These are phyloP conservation scores for Rhynchophorus ferrugineus DNA, from an alignment of 1,140 invertebrate genomes.

Conservation along the genomic window DNA sequence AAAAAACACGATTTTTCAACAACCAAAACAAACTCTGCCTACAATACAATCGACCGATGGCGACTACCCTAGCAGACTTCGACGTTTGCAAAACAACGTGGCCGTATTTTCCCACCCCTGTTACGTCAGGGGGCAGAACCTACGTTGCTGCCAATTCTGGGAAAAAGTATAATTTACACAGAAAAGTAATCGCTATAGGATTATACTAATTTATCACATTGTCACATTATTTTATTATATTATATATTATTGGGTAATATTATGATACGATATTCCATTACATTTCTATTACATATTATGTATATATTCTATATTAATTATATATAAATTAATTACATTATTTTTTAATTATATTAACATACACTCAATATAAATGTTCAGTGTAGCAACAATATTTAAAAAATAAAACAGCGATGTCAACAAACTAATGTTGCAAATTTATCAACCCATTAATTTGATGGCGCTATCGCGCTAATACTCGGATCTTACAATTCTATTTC, in stretches of 20 bases:
- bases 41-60: neutral
- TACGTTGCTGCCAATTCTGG: neutral
- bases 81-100: slow-evolving; percentile 1
- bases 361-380: no score
- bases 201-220: neutral
- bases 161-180: neutral
- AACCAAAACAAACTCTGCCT: no score
- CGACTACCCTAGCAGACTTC: neutral
- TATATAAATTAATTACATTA: no score
- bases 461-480: no score
- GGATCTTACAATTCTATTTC: no score
- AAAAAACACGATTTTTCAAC: no score
- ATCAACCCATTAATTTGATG: no score
- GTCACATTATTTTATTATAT: neutral
- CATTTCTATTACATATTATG: neutral
- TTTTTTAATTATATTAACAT: no score
- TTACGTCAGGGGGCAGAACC: neutral
- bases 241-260: neutral
- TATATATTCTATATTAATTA: no score
- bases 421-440: no score
- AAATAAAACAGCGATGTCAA: no score
- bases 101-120: slow-evolving; percentile 3
- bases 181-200: neutral
- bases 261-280: neutral
- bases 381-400: no score